phyloP scores from a whole-genome alignment of 2,888 invertebrate genomes.

The Phymatocera aterrima region DNA sequence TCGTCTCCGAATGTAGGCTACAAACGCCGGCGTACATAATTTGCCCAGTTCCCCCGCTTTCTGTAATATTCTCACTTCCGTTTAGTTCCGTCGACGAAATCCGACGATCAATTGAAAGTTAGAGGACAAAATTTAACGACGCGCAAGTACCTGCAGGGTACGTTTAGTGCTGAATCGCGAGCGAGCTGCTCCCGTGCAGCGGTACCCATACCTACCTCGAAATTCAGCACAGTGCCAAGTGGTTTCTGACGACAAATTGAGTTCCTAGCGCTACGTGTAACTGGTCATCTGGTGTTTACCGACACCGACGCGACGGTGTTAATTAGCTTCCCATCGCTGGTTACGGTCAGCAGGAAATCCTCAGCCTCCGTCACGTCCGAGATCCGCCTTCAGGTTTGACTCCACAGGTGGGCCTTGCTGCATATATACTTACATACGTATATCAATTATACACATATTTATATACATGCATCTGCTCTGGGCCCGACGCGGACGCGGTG shows the following conservation, averaged over 20 bases:
- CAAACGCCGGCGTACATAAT: no score
- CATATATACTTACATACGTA: background rate
- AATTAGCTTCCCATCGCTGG: constrained; percentile 34
- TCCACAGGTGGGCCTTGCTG: constrained; percentile 27
- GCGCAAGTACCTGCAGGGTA: background rate
- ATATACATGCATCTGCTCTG: background rate
- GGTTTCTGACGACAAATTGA: constrained; percentile 36
- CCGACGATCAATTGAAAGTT: constrained; percentile 14
- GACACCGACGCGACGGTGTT: no score
- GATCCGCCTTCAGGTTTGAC: constrained; percentile 3
- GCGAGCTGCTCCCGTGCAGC: background rate
- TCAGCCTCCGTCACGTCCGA: constrained; percentile 32
- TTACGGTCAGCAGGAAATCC: constrained; percentile 10
- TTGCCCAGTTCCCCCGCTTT: no score
- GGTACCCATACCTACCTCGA: no score
- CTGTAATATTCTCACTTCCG: background rate
- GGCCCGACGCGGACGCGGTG: background rate
- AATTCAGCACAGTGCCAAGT: background rate
- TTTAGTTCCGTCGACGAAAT: background rate
- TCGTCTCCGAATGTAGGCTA: no score
- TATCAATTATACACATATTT: no score
- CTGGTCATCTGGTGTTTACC: constrained; percentile 18
- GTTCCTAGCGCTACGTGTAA: background rate
- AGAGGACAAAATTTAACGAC: background rate
- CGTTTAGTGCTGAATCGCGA: background rate